These are phyloP conservation scores for Desoria tigrina DNA, from an alignment of 2,888 invertebrate genomes.

Conservation along the genomic window DNA sequence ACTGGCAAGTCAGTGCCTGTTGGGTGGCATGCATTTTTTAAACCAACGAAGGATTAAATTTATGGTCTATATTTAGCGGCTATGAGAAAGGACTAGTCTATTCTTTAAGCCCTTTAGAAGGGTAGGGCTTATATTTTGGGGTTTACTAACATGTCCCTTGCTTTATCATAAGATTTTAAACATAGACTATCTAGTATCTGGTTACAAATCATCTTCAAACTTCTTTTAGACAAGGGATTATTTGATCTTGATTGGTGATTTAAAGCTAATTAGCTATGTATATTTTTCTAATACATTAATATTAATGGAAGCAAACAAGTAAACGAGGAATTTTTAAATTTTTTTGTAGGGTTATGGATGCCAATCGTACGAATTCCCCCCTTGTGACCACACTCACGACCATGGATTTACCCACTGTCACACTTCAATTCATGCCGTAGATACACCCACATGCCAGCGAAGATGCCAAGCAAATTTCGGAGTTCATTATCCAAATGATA, in stretches of 20 bases:
- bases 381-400: conserved; percentile 86
- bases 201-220: too few species aligned
- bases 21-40: too few species aligned
- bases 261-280: not conserved
- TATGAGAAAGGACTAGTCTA: too few species aligned
- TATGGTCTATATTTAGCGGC: too few species aligned
- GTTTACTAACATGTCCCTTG: too few species aligned
- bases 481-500: conserved; percentile 69
- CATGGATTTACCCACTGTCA: conserved; percentile 70
- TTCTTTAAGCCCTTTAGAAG: too few species aligned
- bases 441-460: conserved; percentile 76
- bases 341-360: conserved; percentile 66
- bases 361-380: conserved; percentile 77
- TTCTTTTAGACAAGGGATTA: not conserved
- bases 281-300: not conserved
- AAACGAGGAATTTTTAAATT: not conserved
- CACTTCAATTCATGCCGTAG: conserved; percentile 66
- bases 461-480: conserved; percentile 70
- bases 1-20: too few species aligned
- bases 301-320: not conserved
- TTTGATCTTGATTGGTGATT: too few species aligned
- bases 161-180: too few species aligned
- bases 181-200: too few species aligned
- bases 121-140: too few species aligned
- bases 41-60: too few species aligned